Percentiles rank a stretch among this genome's conserved stretches.
Conservation (phyloP, 2,888 invertebrate genomes). For the Tryphoninae sp. region DNA sequence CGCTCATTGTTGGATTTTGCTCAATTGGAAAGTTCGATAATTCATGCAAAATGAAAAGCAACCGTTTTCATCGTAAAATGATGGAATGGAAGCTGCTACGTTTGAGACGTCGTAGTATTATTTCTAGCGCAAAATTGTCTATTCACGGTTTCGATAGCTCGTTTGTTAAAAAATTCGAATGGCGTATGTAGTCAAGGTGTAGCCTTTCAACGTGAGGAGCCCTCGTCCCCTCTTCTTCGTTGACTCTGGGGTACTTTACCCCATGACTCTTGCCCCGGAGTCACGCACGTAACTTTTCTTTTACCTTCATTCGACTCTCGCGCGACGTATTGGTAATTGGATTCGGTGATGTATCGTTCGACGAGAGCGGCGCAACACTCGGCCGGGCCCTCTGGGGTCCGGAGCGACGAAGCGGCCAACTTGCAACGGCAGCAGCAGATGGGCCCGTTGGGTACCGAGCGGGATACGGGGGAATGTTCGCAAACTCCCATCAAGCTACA, state of each 20-base stretch:
- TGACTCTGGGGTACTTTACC: constrained; percentile 29
- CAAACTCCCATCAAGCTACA: constrained; percentile 23
- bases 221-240: constrained; percentile 5
- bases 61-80: neutral
- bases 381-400: constrained; percentile 49
- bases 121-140: neutral
- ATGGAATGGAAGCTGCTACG: neutral
- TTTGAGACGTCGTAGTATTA: neutral
- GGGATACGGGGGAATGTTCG: constrained; percentile 18
- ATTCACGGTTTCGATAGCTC: neutral
- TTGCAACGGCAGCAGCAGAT: constrained; percentile 50
- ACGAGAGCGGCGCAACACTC: constrained; percentile 38
- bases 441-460: constrained; percentile 43
- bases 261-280: constrained; percentile 35
- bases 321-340: constrained; percentile 64
- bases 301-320: constrained; percentile 54
- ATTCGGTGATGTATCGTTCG: constrained; percentile 65
- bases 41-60: neutral
- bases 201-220: neutral
- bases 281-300: constrained; percentile 49
- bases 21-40: neutral
- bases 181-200: neutral
- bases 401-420: constrained; percentile 24
- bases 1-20: constrained; percentile 2
- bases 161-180: no score